A percentile compares a stretch with the other conserved stretches of the same genome.
Conservation (phyloP, 2,797 vertebrate genomes). For the Babyrousa celebensis region DNA sequence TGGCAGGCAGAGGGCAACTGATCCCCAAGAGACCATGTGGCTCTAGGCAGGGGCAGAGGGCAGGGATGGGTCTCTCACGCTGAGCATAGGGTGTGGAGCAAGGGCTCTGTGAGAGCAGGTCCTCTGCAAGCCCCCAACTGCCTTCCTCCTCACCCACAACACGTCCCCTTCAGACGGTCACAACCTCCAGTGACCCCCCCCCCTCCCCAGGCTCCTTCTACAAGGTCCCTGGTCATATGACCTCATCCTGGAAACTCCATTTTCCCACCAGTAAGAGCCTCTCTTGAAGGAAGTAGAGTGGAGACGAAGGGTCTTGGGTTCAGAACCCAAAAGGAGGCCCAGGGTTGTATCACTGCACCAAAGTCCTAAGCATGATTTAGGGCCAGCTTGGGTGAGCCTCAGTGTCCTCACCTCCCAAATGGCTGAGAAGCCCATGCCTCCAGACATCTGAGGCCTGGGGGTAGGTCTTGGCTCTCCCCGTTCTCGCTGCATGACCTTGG, state of each 20-base stretch:
- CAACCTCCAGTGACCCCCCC: rapidly evolving
- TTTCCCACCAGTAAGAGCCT: background rate
- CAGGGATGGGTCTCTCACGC: background rate
- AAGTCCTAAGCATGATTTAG: background rate
- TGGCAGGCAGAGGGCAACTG: background rate
- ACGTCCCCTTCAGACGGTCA: background rate
- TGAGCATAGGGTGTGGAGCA: background rate
- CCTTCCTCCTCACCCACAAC: background rate
- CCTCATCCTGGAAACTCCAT: background rate
- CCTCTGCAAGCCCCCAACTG: background rate
- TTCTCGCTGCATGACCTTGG: background rate
- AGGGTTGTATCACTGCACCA: background rate
- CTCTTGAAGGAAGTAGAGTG: background rate
- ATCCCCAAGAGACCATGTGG: background rate
- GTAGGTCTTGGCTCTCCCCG: background rate
- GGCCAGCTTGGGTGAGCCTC: background rate
- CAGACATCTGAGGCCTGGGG: background rate
- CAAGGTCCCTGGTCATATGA: background rate
- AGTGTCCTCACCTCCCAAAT: background rate
- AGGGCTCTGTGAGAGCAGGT: background rate
- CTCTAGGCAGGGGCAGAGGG: background rate
- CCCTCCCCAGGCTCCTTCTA: background rate
- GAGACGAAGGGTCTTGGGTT: background rate
- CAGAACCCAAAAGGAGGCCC: background rate
- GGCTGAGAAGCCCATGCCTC: background rate